Evolutionary conservation across 2,113 vertebrate genomes (phyloP), one percentile per base, ranked within the genome.

Genomic region (Apodemus sylvaticus): DNA sequence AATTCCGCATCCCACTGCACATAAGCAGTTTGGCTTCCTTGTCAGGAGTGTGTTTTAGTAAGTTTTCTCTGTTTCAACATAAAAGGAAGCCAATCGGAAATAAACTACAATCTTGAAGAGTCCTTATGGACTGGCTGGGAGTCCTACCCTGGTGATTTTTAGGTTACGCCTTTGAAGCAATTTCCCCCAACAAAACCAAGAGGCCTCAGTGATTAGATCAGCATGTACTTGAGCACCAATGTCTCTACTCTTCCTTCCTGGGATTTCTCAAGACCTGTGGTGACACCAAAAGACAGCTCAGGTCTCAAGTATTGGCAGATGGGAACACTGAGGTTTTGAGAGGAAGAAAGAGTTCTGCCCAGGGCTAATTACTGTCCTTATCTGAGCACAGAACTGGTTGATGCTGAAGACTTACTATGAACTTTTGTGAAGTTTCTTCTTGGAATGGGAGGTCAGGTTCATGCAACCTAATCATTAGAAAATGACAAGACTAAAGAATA

Each of bases 31-130:
- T 94, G 94, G 53, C 90, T 92, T 94, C 87, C 64, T 78, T 55
- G 42, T 71, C 88, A 31, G 17, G 70, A 96, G 55, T 94, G 60
- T 68, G 71, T 86, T 92, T 94, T 96, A 92, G 81, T 86, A 93
- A 93, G 79, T 94, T 91, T 26, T 42, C 58, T 90, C 64, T 86
- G 76, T 86, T 92, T 83, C 95, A 53, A 97, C 71, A 94, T 94
- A 92, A 97, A 94, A 94, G 0, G 94, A 97, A 96, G 62, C 81
- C 92, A 70, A 91, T 64, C n/a, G n/a, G 91, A 94, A 94, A 83
- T 71, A 89, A 97, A 94, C 6, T 94, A 76, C 85, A 92, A 58
- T 39, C 90, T 93, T 77, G 68, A 81, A 81, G 85, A 92, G 70
- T 51, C 81, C 93, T 94, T 95, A 39, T 51, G 85, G 66, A 48